Conservation (phyloP, 2,113 vertebrate species). For the Typhlomys cinereus region DNA sequence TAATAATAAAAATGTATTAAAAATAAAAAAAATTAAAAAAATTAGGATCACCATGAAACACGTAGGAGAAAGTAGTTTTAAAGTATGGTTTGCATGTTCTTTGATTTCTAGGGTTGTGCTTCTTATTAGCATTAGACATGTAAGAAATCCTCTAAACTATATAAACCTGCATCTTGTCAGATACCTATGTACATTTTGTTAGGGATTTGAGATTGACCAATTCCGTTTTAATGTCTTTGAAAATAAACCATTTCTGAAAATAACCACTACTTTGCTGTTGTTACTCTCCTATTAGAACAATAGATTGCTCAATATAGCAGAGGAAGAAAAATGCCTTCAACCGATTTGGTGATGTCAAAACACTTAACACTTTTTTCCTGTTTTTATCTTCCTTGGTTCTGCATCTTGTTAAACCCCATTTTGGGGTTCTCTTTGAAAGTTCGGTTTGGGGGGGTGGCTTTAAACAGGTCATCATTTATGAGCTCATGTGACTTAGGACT, state of each 20-base stretch:
- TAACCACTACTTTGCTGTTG: not conserved
- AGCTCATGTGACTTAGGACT: not conserved
- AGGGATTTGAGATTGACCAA: not conserved
- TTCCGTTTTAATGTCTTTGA: slow-evolving; percentile 24
- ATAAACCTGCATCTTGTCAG: not conserved
- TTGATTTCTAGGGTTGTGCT: not conserved
- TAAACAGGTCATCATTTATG: not conserved
- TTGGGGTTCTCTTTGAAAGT: slow-evolving; percentile 30
- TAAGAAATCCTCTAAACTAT: not conserved
- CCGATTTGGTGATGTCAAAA: not conserved
- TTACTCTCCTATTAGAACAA: not conserved
- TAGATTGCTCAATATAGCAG: not conserved
- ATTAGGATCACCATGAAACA: not conserved
- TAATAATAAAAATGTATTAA: too few relatives aligned
- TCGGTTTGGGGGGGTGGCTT: not conserved
- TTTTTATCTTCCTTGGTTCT: slow-evolving; percentile 34
- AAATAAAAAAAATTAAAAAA: too few relatives aligned
- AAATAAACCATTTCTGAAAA: not conserved
- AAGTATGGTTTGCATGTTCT: not conserved
- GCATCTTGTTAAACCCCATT: slow-evolving; percentile 22
- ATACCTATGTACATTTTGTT: not conserved
- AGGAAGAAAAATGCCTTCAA: not conserved
- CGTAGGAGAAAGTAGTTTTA: not conserved
- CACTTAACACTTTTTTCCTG: not conserved
- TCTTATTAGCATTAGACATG: not conserved